Percentiles rank a stretch among this genome's conserved stretches.
Evolutionary conservation across 2,113 vertebrate species (phyloP).

Genomic region (Malurus melanocephalus): DNA sequence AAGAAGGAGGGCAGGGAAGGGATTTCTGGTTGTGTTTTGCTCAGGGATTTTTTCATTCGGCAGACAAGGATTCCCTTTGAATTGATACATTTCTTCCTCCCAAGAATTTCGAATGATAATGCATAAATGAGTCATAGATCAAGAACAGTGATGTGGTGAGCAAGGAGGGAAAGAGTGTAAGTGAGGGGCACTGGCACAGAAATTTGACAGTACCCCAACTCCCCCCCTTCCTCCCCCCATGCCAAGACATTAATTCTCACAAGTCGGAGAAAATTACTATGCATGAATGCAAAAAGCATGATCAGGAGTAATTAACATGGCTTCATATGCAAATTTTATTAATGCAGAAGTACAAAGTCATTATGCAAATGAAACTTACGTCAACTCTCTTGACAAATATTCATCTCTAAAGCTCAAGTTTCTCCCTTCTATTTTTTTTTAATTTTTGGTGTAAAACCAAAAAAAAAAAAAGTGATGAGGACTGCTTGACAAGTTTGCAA

Average conservation of each 20-base stretch:
- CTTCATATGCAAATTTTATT: conserved; percentile 99
- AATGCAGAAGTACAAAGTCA: conserved; percentile 99
- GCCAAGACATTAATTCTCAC: conserved; percentile 99
- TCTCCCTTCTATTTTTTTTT: conserved; percentile 75
- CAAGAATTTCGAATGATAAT: conserved; percentile 68
- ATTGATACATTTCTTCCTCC: conserved; percentile 69
- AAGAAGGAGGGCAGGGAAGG: background rate
- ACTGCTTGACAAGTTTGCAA: conserved; percentile 82
- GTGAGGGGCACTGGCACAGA: conserved; percentile 74
- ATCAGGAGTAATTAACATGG: conserved; percentile 99
- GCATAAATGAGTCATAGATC: conserved; percentile 75
- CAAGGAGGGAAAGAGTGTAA: conserved; percentile 55
- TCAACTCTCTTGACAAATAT: conserved; percentile 99
- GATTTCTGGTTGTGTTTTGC: conserved; percentile 14
- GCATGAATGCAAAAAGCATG: conserved; percentile 99
- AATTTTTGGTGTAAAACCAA: conserved; percentile 58
- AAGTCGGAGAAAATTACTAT: conserved; percentile 99
- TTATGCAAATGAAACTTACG: conserved; percentile 99
- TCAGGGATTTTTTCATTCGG: conserved; percentile 10
- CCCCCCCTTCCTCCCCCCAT: conserved; percentile 74
- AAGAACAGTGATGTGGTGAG: conserved; percentile 60
- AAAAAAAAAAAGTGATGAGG: conserved; percentile 53
- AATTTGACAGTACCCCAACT: conserved; percentile 75
- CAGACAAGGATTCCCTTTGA: conserved; percentile 64
- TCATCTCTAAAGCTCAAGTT: conserved; percentile 94